Conservation (phyloP, 2,113 vertebrate species). For the Rhynchopsitta pachyrhyncha region DNA sequence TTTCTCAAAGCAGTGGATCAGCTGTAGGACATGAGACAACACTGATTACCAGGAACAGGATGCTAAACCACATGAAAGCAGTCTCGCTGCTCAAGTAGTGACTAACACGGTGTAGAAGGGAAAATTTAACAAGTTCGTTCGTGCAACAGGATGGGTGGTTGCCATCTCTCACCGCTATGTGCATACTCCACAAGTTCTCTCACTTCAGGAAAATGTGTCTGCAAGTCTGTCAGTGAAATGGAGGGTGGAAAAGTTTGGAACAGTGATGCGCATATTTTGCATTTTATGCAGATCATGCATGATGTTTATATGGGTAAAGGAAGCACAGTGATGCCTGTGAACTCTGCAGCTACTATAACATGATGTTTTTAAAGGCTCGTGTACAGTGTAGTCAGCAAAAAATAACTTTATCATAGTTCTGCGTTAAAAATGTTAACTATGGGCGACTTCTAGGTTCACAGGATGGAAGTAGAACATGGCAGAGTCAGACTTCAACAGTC, state of each 20-base stretch:
- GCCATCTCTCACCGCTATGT: neutral
- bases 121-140: constrained; percentile 30
- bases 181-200: constrained; percentile 2
- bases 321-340: neutral
- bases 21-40: neutral
- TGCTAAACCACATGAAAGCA: constrained; percentile 45
- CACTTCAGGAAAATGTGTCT: constrained; percentile 23
- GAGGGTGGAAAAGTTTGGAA: neutral
- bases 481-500: neutral
- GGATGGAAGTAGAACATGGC: neutral
- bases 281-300: neutral
- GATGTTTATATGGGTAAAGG: neutral
- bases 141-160: constrained; percentile 14
- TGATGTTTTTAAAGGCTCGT: neutral
- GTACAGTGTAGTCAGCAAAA: neutral
- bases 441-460: neutral
- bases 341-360: neutral
- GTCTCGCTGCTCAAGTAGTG: neutral
- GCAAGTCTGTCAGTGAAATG: neutral
- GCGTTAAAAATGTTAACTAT: neutral
- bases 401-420: neutral
- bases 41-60: constrained; percentile 34
- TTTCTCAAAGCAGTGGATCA: constrained; percentile 4
- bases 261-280: neutral
- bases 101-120: constrained; percentile 24